Conservation (phyloP, 2,113 vertebrate species). For the Boulengeromyrus knoepffleri region DNA sequence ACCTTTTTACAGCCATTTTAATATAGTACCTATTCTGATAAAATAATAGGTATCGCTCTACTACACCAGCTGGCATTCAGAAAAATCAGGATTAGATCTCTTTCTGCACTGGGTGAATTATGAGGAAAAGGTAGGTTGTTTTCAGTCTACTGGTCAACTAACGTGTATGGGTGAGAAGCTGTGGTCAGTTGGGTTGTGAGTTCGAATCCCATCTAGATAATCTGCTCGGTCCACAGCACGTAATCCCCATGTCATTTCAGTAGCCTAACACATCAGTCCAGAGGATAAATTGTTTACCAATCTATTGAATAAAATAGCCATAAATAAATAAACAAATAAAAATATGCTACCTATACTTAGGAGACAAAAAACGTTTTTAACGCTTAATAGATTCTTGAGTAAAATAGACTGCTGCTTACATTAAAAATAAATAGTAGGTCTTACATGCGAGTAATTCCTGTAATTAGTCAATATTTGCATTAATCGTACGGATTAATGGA, state of each 20-base stretch:
- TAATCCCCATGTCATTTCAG: background rate
- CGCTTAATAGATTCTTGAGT: slow-evolving; percentile 20
- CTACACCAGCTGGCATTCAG: background rate
- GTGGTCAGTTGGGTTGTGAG: background rate
- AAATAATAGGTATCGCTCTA: background rate
- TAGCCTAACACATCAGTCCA: background rate
- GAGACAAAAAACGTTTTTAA: background rate
- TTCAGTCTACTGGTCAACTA: background rate
- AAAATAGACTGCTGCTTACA: slow-evolving; percentile 25
- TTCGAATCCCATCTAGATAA: background rate
- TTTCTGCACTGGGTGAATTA: background rate
- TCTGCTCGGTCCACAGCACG: background rate
- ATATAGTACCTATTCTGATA: background rate
- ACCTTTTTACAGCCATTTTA: background rate
- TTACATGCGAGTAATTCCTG: slow-evolving; percentile 38
- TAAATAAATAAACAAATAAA: background rate
- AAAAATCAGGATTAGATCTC: background rate
- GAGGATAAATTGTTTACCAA: background rate
- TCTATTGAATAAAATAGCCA: background rate
- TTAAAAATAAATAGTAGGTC: slow-evolving; percentile 42
- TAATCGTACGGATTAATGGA: slow-evolving; percentile 38
- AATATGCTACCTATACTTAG: background rate
- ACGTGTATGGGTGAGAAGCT: background rate
- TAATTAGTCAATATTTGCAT: slow-evolving; percentile 51
- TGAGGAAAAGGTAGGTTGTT: background rate